A percentile compares a stretch with the other conserved stretches of the same genome.
These are phyloP conservation scores for Hypanus sabinus DNA, from an alignment of 2,113 vertebrate genomes.

Conservation along the genomic window DNA sequence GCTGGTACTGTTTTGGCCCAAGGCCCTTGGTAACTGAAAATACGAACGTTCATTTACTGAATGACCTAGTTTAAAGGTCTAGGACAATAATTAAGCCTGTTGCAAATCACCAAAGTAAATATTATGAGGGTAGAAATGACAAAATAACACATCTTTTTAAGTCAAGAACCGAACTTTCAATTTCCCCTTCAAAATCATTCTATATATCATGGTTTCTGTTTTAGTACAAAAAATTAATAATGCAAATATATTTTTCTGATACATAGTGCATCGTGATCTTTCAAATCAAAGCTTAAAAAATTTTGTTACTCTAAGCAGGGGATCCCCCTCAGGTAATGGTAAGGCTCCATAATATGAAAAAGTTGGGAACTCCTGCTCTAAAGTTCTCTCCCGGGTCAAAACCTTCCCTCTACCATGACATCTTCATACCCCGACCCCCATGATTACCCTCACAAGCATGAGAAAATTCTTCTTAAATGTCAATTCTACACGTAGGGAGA, in stretches of 20 bases:
- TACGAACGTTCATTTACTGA: not conserved
- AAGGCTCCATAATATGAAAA: no score
- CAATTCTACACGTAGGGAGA: not conserved
- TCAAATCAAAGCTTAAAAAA: not conserved
- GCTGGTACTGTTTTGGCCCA: slow-evolving; percentile 76
- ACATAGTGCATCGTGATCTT: not conserved
- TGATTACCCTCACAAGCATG: no score
- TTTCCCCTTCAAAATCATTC: not conserved
- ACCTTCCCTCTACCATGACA: not conserved
- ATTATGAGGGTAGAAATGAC: not conserved
- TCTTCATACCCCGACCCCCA: not conserved
- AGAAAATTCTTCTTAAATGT: not conserved
- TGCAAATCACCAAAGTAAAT: not conserved
- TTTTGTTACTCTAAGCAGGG: not conserved
- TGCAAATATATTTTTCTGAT: not conserved
- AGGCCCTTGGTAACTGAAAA: slow-evolving; percentile 76
- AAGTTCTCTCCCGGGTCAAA: no score
- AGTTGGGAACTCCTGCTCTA: no score
- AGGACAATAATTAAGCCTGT: not conserved
- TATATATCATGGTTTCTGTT: not conserved
- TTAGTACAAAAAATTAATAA: not conserved
- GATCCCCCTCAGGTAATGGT: no score
- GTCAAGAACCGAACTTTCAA: not conserved
- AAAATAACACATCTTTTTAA: not conserved
- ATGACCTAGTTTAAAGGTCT: not conserved